Base-by-base conservation (phyloP, 2,797 vertebrate species). In the Phoeniculus purpureus region DNA sequence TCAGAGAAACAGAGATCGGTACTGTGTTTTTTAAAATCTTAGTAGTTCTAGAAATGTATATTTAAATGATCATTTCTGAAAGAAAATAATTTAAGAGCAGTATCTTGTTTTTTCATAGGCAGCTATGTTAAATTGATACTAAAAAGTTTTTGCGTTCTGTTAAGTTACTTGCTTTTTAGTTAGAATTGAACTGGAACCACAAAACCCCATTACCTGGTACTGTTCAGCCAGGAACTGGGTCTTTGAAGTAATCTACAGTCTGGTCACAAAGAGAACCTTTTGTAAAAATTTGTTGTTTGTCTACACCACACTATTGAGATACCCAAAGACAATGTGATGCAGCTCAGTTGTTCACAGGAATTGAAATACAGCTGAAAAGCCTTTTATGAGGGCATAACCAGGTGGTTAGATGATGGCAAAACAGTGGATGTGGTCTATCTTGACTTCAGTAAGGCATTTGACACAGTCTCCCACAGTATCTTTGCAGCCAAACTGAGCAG, bases 1-100 rank as follows among this genome's bases (percentile, higher is more conserved):
- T 93, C 97, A 98, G 31, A 98, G 98, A 68, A 98, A 98, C 73
- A 97, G 98, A 92, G 98, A 97, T 90, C 96, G 99, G 99, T 99
- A 96, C 79, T 71, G 27, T 13, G 20, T 34, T 45, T 32, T 65
- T 50, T 54, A 12, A 27, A 6, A 11, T 66, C 0, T 15, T 50
- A 9, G 12, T 58, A 7, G 12, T 62, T 80, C 75, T 72, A 81
- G 43, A 72, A 61, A 62, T 45, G 15, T 6, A 14, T 51, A 32
- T 15, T 52, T 71, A 62, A 80, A 66, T 56, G 16, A 64, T 45
- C 5, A 10, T 45, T 81, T 43, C 31, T 78, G 48, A 37, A 70
- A 31, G n/a, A 10, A 3, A 56, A 32, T 25, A 72, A 37, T 72
- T 45, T 74, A 43, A 43, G 6, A 40, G 73, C 54, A 32, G 75